Percentiles rank a stretch among this genome's conserved stretches.
Conservation (phyloP, 2,113 vertebrate species). For the Oncorhynchus clarkii region DNA sequence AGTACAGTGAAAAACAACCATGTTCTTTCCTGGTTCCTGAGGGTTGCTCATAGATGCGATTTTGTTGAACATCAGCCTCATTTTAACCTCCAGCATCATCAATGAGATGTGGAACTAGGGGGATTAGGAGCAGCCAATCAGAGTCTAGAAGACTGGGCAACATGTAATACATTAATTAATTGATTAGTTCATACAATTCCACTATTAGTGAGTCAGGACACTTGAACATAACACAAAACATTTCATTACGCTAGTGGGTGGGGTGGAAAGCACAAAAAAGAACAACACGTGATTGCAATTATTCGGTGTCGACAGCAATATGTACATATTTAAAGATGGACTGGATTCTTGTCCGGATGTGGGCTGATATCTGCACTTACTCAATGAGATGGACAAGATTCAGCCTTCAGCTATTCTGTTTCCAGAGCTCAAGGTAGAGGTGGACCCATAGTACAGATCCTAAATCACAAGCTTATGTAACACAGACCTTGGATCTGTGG, state of each 20-base stretch:
- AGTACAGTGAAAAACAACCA: not conserved
- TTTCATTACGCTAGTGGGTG: conserved; percentile 52
- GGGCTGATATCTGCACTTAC: not conserved
- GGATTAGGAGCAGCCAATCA: not conserved
- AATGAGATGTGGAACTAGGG: not conserved
- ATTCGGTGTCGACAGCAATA: conserved; percentile 60
- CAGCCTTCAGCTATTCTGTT: conserved; percentile 16
- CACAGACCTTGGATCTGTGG: conserved; percentile 49
- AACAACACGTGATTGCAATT: conserved; percentile 52
- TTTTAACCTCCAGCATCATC: not conserved
- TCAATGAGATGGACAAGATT: conserved; percentile 1
- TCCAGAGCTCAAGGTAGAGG: conserved; percentile 11
- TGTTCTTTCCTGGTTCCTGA: not conserved
- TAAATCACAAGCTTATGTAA: conserved; percentile 32
- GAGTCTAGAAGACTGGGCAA: not conserved
- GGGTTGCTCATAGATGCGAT: not conserved
- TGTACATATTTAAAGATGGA: conserved; percentile 46
- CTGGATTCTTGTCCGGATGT: not conserved
- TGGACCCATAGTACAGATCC: conserved; percentile 14
- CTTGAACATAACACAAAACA: not conserved
- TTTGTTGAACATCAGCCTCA: not conserved
- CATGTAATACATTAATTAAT: no score
- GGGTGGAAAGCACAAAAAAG: conserved; percentile 68
- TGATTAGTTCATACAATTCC: not conserved
- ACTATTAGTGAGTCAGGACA: not conserved